These are phyloP conservation scores for Galerucella nymphaeae DNA, from an alignment of 2,888 invertebrate species.

Conservation along the genomic window DNA sequence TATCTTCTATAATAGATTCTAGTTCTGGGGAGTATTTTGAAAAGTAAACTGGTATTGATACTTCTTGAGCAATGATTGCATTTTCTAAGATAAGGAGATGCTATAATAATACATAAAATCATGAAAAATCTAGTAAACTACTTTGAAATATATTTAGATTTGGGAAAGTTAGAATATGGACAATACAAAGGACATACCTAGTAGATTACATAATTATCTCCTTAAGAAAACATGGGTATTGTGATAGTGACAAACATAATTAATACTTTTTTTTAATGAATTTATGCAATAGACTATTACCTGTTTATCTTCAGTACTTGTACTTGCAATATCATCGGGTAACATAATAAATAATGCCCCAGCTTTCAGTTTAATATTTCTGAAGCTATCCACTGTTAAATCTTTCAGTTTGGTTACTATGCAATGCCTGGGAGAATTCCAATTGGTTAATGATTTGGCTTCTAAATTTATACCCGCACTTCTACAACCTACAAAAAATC, in stretches of 20 bases:
- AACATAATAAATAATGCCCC: conserved; percentile 88
- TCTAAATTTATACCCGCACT: conserved; percentile 88
- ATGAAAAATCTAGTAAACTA: too few relatives aligned
- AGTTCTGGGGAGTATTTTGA: conserved; percentile 80
- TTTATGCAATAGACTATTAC: conserved; percentile 60
- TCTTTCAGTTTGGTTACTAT: conserved; percentile 85
- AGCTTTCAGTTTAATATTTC: conserved; percentile 80
- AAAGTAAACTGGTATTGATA: conserved; percentile 89
- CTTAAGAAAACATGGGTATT: too few relatives aligned
- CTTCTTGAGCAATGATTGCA: conserved; percentile 80
- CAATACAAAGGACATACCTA: too few relatives aligned
- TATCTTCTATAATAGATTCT: conserved; percentile 79
- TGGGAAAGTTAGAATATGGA: too few relatives aligned
- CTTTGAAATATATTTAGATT: too few relatives aligned
- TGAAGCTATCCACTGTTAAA: conserved; percentile 81
- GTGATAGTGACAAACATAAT: too few relatives aligned
- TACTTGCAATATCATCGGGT: conserved; percentile 75
- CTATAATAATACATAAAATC: conserved; percentile 62
- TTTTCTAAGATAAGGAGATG: conserved; percentile 83
- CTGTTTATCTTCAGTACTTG: conserved; percentile 77
- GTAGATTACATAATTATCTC: too few relatives aligned
- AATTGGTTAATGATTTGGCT: conserved; percentile 85
- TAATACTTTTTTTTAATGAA: too few relatives aligned
- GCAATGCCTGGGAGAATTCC: conserved; percentile 91
- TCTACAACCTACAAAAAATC: conserved; percentile 77